Evolutionary conservation across 2,113 vertebrate species (phyloP), one percentile per base, ranked within the genome.

Genomic region (Entelurus aequoreus): DNA sequence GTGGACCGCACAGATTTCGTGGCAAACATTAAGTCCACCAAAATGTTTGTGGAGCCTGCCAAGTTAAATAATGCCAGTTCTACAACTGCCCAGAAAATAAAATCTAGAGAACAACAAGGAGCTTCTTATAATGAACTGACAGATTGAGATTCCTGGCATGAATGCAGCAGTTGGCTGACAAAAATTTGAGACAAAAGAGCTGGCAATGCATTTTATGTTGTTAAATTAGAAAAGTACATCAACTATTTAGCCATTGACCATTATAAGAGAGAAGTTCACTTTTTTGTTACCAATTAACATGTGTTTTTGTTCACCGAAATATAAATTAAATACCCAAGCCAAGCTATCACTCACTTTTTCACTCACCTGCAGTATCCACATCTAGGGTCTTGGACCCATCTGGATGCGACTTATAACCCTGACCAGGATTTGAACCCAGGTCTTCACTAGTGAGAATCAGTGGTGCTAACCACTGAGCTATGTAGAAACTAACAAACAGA

Each of bases 11-110:
- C 38, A 16, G 38, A 12, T 42, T 57, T 57, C 21, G 10, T 19
- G 16, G 38, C 55, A 57, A 57, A 44, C 11, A 44, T 21, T 42
- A 57, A 21, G 42, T 44, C n/a, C 55, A 44, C 38, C 55, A 57
- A 56, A 56, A 56, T 6, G 15, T 38, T 57, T 57, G 7, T 40
- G 38, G 37, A 56, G n/a, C 54, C 15, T 4, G n/a, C 38, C 54
- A 57, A 42, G 13, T 42, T 21, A 6, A 28, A 28, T 10, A 3
- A n/a, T 44, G 55, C 55, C 55, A 57, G 12, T 21, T 57, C 40
- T 57, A 21, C 55, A 44, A 16, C 6, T 21, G 40, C 40, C 55
- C 38, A 57, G 37, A 4, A 11, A 11, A 46, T 28, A 12, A 46
- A 46, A 46, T 46, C 11, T 4, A 46, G 42, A 4, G 11, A 57